phyloP scores from a whole-genome alignment of 2,888 invertebrate genomes.

The Campaea margaritaria region DNA sequence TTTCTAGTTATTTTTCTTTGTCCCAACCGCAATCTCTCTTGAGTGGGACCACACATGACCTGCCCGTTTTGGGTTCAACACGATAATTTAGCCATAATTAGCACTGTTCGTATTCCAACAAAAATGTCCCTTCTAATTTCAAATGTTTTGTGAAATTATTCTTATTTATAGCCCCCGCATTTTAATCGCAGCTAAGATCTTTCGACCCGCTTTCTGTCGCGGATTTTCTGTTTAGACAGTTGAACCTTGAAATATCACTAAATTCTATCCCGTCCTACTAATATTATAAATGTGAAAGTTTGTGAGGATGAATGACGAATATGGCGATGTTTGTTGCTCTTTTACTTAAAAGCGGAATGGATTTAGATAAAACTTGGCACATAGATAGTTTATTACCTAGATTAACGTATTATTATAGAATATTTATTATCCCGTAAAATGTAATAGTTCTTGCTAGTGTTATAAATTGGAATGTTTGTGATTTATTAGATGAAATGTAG shows the following conservation, averaged over 20 bases:
- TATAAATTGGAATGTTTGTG: too few species aligned
- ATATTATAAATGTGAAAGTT: too few species aligned
- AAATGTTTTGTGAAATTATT: conserved; percentile 68
- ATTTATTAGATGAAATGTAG: too few species aligned
- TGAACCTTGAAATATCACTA: conserved; percentile 38
- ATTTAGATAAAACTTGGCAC: too few species aligned
- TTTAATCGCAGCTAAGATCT: conserved; percentile 66
- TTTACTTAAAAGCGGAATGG: too few species aligned
- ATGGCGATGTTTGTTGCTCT: too few species aligned
- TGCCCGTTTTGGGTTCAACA: conserved; percentile 56
- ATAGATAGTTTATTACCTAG: too few species aligned
- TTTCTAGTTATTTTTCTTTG: neutral
- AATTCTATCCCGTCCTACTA: too few species aligned
- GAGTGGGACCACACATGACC: conserved; percentile 33
- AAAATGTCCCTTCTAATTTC: conserved; percentile 72
- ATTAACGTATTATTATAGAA: too few species aligned
- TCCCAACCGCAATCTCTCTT: conserved; percentile 36
- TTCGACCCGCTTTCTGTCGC: conserved; percentile 46
- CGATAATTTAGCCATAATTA: conserved; percentile 81
- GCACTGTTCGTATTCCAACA: conserved; percentile 75
- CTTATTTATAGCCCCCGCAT: conserved; percentile 65
- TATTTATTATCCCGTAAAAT: too few species aligned
- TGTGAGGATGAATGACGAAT: too few species aligned
- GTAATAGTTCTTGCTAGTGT: too few species aligned
- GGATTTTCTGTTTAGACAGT: conserved; percentile 34